phyloP scores from a whole-genome alignment of 2,797 vertebrate species.

The Protonibea diacanthus region DNA sequence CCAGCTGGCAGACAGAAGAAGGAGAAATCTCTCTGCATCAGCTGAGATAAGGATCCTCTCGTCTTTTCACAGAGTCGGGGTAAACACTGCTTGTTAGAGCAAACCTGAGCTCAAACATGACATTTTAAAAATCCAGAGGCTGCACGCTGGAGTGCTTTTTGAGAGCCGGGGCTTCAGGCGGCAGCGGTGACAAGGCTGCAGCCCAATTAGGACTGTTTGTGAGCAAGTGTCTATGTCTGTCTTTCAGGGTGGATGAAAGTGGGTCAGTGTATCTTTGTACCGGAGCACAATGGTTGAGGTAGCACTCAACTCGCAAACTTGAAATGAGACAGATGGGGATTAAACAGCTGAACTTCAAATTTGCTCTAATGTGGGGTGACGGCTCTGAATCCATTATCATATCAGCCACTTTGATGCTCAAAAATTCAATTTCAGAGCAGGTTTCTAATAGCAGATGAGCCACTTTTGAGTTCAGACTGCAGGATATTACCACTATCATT shows the following conservation, averaged over 20 bases:
- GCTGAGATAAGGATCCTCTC: slow-evolving; percentile 52
- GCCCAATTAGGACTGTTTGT: slow-evolving; percentile 80
- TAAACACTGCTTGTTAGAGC: slow-evolving; percentile 74
- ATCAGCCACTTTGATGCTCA: slow-evolving; percentile 72
- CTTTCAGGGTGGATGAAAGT: slow-evolving; percentile 72
- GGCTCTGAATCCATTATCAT: slow-evolving; percentile 57
- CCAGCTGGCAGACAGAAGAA: slow-evolving; percentile 48
- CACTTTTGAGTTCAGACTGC: slow-evolving; percentile 47
- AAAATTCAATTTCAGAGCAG: slow-evolving; percentile 63
- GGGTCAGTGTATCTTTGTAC: slow-evolving; percentile 67
- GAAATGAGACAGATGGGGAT: slow-evolving; percentile 49
- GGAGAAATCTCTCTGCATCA: slow-evolving; percentile 44
- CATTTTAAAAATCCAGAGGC: slow-evolving; percentile 72
- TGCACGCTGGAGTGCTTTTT: slow-evolving; percentile 58
- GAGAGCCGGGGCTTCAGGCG: slow-evolving; percentile 62
- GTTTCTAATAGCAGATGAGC: slow-evolving; percentile 51
- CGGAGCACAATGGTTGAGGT: slow-evolving; percentile 54
- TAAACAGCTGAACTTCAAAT: slow-evolving; percentile 59
- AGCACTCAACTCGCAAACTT: slow-evolving; percentile 36
- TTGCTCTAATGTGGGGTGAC: slow-evolving; percentile 55
- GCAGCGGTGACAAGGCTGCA: slow-evolving; percentile 70
- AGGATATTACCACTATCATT: slow-evolving; percentile 65
- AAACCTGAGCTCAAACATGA: slow-evolving; percentile 69
- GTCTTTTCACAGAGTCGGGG: slow-evolving; percentile 38
- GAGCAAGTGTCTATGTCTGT: slow-evolving; percentile 57